These are phyloP conservation scores for Mohoua ochrocephala DNA, from an alignment of 2,113 vertebrate species.

Conservation along the genomic window DNA sequence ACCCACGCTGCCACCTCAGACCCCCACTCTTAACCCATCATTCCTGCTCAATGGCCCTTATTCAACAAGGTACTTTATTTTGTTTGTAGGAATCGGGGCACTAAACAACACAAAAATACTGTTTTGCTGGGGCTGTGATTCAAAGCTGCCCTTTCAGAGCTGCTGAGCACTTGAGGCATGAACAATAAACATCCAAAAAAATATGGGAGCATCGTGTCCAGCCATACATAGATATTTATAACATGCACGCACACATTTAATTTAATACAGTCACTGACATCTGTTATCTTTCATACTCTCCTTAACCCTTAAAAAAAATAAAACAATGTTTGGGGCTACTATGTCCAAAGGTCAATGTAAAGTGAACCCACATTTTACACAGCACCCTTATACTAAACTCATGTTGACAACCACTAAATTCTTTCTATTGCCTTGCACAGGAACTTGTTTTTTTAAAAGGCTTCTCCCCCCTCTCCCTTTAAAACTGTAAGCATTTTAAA, in stretches of 20 bases:
- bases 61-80: conserved; percentile 89
- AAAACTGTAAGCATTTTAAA: conserved; percentile 83
- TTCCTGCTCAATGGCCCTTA: conserved; percentile 81
- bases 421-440: conserved; percentile 67
- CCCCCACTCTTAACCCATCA: conserved; percentile 88
- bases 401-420: conserved; percentile 89
- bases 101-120: conserved; percentile 76
- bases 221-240: background rate
- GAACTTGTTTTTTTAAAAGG: conserved; percentile 66
- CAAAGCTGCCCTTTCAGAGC: conserved; percentile 73
- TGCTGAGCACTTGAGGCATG: background rate
- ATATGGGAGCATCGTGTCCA: background rate
- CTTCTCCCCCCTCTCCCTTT: background rate
- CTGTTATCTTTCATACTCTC: background rate
- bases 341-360: conserved; percentile 69
- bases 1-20: conserved; percentile 78
- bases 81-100: conserved; percentile 66
- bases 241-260: background rate
- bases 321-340: conserved; percentile 46
- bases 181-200: conserved; percentile 38
- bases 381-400: conserved; percentile 79
- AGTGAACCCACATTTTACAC: conserved; percentile 71
- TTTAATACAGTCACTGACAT: background rate
- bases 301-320: background rate
- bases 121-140: conserved; percentile 68